Conservation (phyloP, 2,113 vertebrate genomes). For the Oryzias woworae region DNA sequence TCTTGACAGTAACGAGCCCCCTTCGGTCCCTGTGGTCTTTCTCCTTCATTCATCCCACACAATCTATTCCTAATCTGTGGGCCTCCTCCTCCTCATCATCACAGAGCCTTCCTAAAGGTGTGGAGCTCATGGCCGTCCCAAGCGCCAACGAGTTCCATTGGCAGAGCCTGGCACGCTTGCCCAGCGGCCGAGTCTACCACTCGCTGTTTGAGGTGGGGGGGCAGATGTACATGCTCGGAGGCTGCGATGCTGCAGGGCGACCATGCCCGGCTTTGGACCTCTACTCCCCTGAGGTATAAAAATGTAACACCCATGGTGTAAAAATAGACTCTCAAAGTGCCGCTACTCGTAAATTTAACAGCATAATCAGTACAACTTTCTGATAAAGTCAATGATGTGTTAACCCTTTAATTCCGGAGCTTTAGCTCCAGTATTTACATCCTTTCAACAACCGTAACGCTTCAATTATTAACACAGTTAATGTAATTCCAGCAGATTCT, state of each 20-base stretch:
- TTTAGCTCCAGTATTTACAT: too few species aligned
- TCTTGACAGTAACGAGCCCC: neutral
- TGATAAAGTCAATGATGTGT: too few species aligned
- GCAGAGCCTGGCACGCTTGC: slow-evolving; percentile 88
- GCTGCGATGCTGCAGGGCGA: slow-evolving; percentile 87
- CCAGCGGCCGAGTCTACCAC: slow-evolving; percentile 89
- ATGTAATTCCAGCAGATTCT: too few species aligned
- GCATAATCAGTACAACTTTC: too few species aligned
- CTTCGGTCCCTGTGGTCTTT: neutral
- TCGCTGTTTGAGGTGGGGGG: slow-evolving; percentile 86
- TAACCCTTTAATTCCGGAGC: too few species aligned
- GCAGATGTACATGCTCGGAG: slow-evolving; percentile 92
- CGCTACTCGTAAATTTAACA: neutral
- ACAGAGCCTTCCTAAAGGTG: slow-evolving; percentile 12
- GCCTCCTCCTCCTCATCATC: neutral
- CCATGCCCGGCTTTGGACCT: slow-evolving; percentile 87
- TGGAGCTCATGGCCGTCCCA: slow-evolving; percentile 83
- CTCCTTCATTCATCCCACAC: neutral
- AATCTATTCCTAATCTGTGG: too few species aligned
- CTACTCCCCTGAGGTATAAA: slow-evolving; percentile 86
- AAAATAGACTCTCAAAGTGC: neutral
- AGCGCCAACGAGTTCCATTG: slow-evolving; percentile 89
- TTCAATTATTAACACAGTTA: too few species aligned
- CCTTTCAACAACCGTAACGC: too few species aligned
- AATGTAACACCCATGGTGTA: neutral